Conservation (phyloP, 1,140 invertebrate species). For the Pseudobourletiella spinata region DNA sequence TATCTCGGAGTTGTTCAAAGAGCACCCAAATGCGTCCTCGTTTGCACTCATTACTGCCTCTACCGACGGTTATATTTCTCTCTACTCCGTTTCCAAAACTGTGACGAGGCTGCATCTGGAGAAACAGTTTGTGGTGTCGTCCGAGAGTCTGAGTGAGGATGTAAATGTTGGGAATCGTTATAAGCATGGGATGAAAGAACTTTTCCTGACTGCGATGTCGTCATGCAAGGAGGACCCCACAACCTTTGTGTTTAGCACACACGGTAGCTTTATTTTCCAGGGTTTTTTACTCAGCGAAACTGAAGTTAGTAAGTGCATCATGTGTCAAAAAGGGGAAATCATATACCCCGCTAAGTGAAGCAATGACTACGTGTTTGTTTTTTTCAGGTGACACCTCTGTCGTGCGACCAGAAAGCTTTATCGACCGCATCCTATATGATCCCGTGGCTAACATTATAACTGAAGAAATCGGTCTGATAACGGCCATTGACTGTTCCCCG, state of each 20-base stretch:
- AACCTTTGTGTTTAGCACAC: conserved; percentile 21
- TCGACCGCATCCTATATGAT: conserved; percentile 3
- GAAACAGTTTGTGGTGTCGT: conserved; percentile 19
- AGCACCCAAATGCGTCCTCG: neutral
- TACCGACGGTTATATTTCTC: conserved; percentile 26
- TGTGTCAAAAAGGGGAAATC: neutral
- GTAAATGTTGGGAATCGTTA: conserved; percentile 13
- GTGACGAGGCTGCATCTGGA: conserved; percentile 17
- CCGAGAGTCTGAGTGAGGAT: conserved; percentile 21
- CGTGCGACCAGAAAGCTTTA: neutral
- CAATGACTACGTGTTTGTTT: too few species aligned
- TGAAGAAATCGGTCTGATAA: conserved; percentile 9
- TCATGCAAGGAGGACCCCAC: conserved; percentile 25
- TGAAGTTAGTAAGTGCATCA: conserved; percentile 27
- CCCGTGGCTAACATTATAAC: conserved; percentile 2
- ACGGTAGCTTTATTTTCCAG: conserved; percentile 32
- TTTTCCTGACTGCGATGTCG: conserved; percentile 16
- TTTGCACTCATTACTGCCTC: conserved; percentile 13
- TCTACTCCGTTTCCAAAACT: conserved; percentile 29
- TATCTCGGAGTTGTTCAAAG: conserved; percentile 5
- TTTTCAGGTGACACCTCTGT: neutral
- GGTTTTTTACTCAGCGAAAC: conserved; percentile 22
- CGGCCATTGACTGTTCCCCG: conserved; percentile 22
- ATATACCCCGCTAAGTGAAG: neutral
- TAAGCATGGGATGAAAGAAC: conserved; percentile 23